Conservation (phyloP, 2,113 vertebrate genomes). For the Catharus minimus region DNA sequence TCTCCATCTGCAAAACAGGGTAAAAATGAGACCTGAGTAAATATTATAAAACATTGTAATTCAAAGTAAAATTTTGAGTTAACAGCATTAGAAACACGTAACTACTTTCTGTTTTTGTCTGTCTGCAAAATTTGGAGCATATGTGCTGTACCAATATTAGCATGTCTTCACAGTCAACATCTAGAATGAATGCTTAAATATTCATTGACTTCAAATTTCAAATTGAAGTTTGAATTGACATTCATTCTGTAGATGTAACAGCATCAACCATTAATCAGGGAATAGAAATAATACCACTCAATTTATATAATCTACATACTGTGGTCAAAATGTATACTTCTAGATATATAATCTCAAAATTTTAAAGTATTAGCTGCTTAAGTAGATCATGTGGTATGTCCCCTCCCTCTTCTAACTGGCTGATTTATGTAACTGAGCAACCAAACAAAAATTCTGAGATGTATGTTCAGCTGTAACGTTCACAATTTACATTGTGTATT, state of each 20-base stretch:
- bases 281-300: conserved; percentile 39
- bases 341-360: conserved; percentile 46
- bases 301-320: background rate
- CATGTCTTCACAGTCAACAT: conserved; percentile 57
- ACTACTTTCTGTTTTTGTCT: conserved; percentile 20
- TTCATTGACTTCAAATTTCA: conserved; percentile 62
- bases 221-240: conserved; percentile 45
- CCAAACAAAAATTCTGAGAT: conserved; percentile 54
- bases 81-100: conserved; percentile 1
- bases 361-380: conserved; percentile 52
- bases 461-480: conserved; percentile 15
- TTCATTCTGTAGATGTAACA: conserved; percentile 43
- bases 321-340: conserved; percentile 44
- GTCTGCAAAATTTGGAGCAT: conserved; percentile 44
- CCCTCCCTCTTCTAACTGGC: conserved; percentile 46
- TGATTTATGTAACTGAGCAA: conserved; percentile 63
- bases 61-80: conserved; percentile 14
- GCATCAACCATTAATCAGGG: conserved; percentile 45
- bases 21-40: background rate
- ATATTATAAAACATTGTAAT: background rate
- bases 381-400: background rate
- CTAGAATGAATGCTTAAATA: conserved; percentile 61
- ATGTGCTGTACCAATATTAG: conserved; percentile 60
- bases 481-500: conserved; percentile 41
- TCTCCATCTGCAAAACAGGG: conserved; percentile 58